Evolutionary conservation across 2,888 invertebrate genomes (phyloP).

Genomic region (Unio delphinus): DNA sequence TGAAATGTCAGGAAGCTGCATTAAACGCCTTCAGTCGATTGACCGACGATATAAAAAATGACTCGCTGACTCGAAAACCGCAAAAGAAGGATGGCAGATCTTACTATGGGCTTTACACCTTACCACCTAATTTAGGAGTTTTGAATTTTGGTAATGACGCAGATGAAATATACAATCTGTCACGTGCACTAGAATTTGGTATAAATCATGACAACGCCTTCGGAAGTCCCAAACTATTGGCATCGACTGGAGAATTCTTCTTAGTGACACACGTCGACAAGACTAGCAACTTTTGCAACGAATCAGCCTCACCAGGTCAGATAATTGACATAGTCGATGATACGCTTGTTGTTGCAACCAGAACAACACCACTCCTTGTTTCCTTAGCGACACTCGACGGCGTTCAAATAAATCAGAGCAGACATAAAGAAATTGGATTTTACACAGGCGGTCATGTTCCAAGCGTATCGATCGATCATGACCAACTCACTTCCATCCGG

Average conservation of each 20-base stretch:
- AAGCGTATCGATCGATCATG: slow-evolving; percentile 7
- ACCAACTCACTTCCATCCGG: slow-evolving; percentile 16
- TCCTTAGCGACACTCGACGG: slow-evolving; percentile 41
- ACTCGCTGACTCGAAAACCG: slow-evolving; percentile 8
- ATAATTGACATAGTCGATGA: slow-evolving; percentile 40
- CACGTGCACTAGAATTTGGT: slow-evolving; percentile 44
- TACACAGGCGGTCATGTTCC: slow-evolving; percentile 11
- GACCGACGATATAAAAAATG: slow-evolving; percentile 20
- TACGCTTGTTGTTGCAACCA: slow-evolving; percentile 35
- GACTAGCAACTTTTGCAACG: not conserved
- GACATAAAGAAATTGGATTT: slow-evolving; percentile 23
- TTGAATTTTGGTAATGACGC: slow-evolving; percentile 25
- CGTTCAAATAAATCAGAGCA: slow-evolving; percentile 14
- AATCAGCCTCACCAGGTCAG: slow-evolving; percentile 17
- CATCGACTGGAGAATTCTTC: slow-evolving; percentile 32
- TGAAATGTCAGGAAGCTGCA: slow-evolving; percentile 48
- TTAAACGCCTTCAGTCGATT: slow-evolving; percentile 29
- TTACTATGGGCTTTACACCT: slow-evolving; percentile 41
- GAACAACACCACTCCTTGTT: slow-evolving; percentile 24
- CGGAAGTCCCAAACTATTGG: slow-evolving; percentile 46
- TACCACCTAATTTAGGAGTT: slow-evolving; percentile 46
- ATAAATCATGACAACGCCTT: slow-evolving; percentile 41
- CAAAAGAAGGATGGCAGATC: slow-evolving; percentile 35
- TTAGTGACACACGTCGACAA: slow-evolving; percentile 42
- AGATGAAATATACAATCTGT: slow-evolving; percentile 32